Conservation (phyloP, 2,113 vertebrate species). For the Lagopus leucura region DNA sequence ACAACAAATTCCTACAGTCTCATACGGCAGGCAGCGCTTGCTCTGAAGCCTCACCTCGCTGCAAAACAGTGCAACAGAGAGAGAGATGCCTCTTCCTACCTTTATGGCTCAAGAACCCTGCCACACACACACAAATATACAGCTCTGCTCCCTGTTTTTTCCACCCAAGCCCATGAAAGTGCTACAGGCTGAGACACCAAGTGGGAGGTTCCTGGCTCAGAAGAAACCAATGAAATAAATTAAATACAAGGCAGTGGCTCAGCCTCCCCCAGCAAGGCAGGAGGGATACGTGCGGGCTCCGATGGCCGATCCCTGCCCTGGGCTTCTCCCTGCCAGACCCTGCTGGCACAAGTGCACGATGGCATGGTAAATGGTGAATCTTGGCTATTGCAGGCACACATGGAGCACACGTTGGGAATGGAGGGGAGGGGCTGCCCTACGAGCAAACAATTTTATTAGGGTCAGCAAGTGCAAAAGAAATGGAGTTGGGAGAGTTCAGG, state of each 20-base stretch:
- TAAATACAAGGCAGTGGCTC: conserved; percentile 44
- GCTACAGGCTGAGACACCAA: conserved; percentile 50
- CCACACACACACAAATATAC: not conserved
- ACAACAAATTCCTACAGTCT: not conserved
- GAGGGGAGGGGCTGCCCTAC: not conserved
- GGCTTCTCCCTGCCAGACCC: not conserved
- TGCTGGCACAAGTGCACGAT: not conserved
- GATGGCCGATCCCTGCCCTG: not conserved
- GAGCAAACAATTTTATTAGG: conserved; percentile 29
- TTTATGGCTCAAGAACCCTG: not conserved
- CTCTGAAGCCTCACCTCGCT: not conserved
- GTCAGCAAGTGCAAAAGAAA: not conserved
- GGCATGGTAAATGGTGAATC: not conserved
- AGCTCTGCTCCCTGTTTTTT: conserved; percentile 34
- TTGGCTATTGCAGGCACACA: not conserved
- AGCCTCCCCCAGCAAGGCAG: not conserved
- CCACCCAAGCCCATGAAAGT: conserved; percentile 40
- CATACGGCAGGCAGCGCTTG: not conserved
- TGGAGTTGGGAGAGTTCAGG: not conserved
- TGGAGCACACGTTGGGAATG: not conserved
- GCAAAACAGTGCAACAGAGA: not conserved
- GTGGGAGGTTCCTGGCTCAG: conserved; percentile 22
- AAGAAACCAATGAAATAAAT: conserved; percentile 65
- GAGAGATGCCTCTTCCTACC: not conserved
- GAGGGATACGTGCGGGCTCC: not conserved